Evolutionary conservation across 2,888 invertebrate genomes (phyloP).

Genomic region (Xestia ashworthii): DNA sequence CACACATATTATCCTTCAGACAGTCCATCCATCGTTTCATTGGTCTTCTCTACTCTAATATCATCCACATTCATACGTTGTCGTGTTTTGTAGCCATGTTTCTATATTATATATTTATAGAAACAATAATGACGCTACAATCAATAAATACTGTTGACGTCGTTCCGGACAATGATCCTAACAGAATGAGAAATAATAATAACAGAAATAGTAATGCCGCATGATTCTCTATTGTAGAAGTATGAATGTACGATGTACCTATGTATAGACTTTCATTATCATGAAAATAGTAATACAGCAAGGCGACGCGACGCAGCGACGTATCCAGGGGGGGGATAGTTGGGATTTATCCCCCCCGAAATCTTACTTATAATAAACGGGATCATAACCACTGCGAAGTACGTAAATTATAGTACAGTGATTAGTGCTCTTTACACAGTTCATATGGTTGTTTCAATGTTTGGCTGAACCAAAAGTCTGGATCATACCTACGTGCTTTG

Average conservation of each 20-base stretch:
- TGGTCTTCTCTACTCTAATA: background rate
- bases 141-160: slow-evolving; percentile 32
- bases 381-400: too few species aligned
- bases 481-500: too few species aligned
- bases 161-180: slow-evolving; percentile 26
- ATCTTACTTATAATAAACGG: too few species aligned
- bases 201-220: background rate
- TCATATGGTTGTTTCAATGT: too few species aligned
- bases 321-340: too few species aligned
- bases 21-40: background rate
- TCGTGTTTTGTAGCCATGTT: background rate
- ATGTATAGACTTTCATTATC: background rate
- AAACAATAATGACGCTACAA: slow-evolving; percentile 1
- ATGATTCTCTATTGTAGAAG: background rate
- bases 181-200: background rate
- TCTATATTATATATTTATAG: background rate
- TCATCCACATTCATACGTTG: background rate
- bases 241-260: background rate
- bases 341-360: too few species aligned
- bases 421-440: too few species aligned
- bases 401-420: too few species aligned
- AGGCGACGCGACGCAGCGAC: too few species aligned
- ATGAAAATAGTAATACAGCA: background rate
- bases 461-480: too few species aligned
- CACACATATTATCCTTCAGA: background rate